Conservation (phyloP, 2,888 invertebrate genomes). For the Oxystoma pomonae region DNA sequence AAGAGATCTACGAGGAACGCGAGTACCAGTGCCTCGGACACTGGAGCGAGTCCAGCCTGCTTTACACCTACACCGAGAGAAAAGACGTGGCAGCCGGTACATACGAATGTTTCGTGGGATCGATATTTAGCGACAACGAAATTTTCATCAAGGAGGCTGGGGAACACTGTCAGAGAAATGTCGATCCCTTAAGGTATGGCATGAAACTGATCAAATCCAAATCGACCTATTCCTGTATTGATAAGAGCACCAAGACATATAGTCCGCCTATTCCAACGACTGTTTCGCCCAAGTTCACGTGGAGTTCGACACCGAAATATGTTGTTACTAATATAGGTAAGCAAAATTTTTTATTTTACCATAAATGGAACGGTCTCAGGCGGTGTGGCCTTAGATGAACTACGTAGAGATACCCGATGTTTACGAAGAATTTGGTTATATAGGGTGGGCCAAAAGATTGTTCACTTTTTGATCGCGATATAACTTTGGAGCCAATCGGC, state of each 20-base stretch:
- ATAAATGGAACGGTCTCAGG: too few species aligned
- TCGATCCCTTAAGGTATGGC: slow-evolving; percentile 56
- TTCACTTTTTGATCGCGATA: too few species aligned
- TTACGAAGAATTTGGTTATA: too few species aligned
- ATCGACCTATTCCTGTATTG: slow-evolving; percentile 39
- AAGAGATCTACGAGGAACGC: slow-evolving; percentile 61
- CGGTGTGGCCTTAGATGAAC: too few species aligned
- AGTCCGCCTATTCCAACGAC: neutral
- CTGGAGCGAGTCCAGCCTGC: slow-evolving; percentile 58
- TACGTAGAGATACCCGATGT: too few species aligned
- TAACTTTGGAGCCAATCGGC: too few species aligned
- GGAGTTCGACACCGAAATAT: neutral
- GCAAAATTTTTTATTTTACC: too few species aligned
- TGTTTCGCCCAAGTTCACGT: neutral
- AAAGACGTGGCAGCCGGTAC: slow-evolving; percentile 54
- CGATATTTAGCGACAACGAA: slow-evolving; percentile 55
- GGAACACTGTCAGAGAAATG: slow-evolving; percentile 58
- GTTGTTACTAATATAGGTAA: neutral
- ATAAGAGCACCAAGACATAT: slow-evolving; percentile 6
- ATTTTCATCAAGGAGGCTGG: slow-evolving; percentile 66
- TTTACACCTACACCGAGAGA: slow-evolving; percentile 63
- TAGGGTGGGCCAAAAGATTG: too few species aligned
- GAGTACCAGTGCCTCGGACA: slow-evolving; percentile 61
- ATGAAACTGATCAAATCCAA: slow-evolving; percentile 57
- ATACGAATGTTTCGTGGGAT: slow-evolving; percentile 64